These are phyloP conservation scores for Aphelinus atriplicis DNA, from an alignment of 1,140 invertebrate species.

Conservation along the genomic window DNA sequence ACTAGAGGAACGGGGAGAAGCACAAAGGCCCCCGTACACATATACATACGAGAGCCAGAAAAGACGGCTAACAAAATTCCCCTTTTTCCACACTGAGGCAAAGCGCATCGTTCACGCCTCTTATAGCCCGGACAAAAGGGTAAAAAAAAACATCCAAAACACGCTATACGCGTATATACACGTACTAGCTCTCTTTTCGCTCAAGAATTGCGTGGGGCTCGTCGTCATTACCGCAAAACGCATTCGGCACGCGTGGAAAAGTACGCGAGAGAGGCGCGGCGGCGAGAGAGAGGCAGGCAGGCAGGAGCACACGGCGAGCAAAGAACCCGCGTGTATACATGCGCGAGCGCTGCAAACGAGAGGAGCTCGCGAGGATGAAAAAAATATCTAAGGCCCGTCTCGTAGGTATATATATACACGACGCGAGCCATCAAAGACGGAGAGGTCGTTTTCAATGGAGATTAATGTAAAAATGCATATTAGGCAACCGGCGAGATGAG, in stretches of 20 bases:
- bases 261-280: not conserved
- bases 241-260: not conserved
- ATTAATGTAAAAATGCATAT: too few relatives aligned
- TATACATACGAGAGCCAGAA: not conserved
- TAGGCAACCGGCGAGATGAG: too few relatives aligned
- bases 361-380: not conserved
- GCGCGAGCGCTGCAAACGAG: not conserved
- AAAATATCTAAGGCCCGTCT: too few relatives aligned
- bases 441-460: too few relatives aligned
- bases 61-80: constrained; percentile 18
- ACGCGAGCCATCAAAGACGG: too few relatives aligned
- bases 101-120: constrained; percentile 25
- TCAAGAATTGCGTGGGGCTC: not conserved
- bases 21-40: too few relatives aligned
- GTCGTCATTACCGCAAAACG: constrained; percentile 12
- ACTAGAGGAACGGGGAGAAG: too few relatives aligned
- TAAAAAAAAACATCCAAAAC: constrained; percentile 5
- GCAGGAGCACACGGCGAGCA: not conserved
- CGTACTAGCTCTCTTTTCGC: too few relatives aligned
- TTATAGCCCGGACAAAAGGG: constrained; percentile 8
- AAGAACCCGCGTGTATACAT: not conserved
- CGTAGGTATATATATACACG: too few relatives aligned
- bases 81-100: not conserved
- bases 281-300: not conserved
- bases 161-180: not conserved